Evolutionary conservation across 2,888 invertebrate genomes (phyloP).

Genomic region (Patella pellucida): DNA sequence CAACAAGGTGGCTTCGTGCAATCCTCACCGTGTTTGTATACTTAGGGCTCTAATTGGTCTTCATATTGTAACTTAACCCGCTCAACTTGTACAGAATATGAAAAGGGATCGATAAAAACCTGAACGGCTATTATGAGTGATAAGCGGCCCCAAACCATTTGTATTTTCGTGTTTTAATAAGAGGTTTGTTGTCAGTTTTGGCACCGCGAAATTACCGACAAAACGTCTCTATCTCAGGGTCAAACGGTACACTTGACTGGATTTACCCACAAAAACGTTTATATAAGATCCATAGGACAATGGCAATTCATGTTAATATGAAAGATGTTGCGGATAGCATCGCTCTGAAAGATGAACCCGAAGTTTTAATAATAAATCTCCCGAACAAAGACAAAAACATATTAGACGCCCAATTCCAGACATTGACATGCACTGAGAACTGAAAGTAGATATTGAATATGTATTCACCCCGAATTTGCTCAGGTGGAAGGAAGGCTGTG

Average conservation of each 20-base stretch:
- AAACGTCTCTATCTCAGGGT: conserved; percentile 1
- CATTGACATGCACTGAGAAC: no score
- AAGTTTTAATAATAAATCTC: no score
- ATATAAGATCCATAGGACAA: no score
- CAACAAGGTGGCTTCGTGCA: conserved; percentile 5
- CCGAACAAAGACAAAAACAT: no score
- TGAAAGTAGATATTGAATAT: no score
- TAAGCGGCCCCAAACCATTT: background rate
- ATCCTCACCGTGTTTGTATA: background rate
- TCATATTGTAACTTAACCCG: background rate
- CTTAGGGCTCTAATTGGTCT: conserved; percentile 5
- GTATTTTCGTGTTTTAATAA: background rate
- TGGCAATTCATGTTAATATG: no score
- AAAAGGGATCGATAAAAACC: background rate
- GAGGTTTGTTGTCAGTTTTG: background rate
- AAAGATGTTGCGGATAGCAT: no score
- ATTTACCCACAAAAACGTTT: no score
- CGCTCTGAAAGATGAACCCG: no score
- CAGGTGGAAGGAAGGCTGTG: no score
- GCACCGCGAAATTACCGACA: background rate
- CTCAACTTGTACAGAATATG: background rate
- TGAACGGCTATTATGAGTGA: background rate
- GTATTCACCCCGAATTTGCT: no score
- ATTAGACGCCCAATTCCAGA: no score
- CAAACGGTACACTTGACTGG: background rate